phyloP scores from a whole-genome alignment of 2,888 invertebrate genomes.

The Anticlea derivata region DNA sequence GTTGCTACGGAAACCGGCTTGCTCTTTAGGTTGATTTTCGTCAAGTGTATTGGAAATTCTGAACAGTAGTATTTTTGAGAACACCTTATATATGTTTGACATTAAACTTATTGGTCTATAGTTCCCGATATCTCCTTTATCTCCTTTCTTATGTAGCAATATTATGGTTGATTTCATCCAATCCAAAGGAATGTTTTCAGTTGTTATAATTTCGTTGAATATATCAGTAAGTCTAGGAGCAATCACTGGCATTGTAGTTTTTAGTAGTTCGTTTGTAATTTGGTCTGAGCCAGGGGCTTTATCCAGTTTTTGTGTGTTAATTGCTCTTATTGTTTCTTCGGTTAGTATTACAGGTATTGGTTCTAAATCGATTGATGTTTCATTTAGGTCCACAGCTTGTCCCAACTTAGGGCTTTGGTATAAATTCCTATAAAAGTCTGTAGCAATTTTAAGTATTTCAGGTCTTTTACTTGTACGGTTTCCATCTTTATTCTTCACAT shows the following conservation, averaged over 20 bases:
- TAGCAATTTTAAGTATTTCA: constrained; percentile 5
- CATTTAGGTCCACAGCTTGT: no score
- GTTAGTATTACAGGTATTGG: constrained; percentile 3
- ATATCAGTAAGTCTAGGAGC: constrained; percentile 33
- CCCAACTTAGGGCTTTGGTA: no score
- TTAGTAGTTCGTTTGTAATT: constrained; percentile 12
- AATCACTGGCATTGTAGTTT: constrained; percentile 7
- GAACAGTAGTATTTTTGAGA: no score
- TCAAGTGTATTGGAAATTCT: no score
- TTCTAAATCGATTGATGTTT: no score
- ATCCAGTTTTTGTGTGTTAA: constrained; percentile 5
- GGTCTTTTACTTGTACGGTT: background rate
- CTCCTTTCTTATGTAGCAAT: no score
- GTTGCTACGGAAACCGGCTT: no score
- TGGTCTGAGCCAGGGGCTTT: constrained; percentile 4
- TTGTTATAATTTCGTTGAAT: constrained; percentile 34
- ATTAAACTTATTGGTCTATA: no score
- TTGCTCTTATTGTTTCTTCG: constrained; percentile 2
- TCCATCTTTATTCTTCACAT: background rate
- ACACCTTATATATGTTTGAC: no score
- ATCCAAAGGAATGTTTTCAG: constrained; percentile 32
- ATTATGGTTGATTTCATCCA: no score
- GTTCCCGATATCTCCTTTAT: no score
- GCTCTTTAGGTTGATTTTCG: no score
- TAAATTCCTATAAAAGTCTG: constrained; percentile 4